phyloP scores from a whole-genome alignment of 2,113 vertebrate species.

The Rhodinocichla rosea region DNA sequence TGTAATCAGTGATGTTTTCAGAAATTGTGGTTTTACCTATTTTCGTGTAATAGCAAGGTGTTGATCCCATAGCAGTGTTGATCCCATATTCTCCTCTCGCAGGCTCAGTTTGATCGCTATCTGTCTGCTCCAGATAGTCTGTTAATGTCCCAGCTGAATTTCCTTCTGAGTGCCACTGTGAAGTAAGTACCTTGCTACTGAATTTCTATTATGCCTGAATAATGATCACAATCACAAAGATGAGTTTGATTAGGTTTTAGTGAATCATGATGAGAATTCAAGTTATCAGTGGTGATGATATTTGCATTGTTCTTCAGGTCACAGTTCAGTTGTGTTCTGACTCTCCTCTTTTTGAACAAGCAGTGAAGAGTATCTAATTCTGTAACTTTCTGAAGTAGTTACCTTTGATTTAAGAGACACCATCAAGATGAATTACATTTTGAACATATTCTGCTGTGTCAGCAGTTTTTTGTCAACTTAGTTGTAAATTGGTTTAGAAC shows the following conservation, averaged over 20 bases:
- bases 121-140: slow-evolving; percentile 91
- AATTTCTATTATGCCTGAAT: neutral
- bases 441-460: neutral
- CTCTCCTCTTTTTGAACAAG: neutral
- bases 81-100: neutral
- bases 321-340: neutral
- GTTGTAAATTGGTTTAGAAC: neutral
- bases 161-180: slow-evolving; percentile 92
- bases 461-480: neutral
- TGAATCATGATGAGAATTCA: neutral
- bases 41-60: neutral
- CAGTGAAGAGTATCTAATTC: neutral
- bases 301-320: neutral
- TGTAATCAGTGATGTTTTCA: neutral
- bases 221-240: neutral
- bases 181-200: slow-evolving; percentile 81
- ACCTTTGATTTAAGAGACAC: neutral
- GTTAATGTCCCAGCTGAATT: slow-evolving; percentile 93
- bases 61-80: neutral
- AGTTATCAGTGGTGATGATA: neutral
- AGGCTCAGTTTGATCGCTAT: slow-evolving; percentile 97
- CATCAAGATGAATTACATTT: neutral
- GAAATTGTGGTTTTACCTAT: neutral
- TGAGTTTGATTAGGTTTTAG: neutral
- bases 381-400: neutral